These are phyloP conservation scores for Eulemur mongoz DNA, from an alignment of 2,797 vertebrate genomes.

Conservation along the genomic window DNA sequence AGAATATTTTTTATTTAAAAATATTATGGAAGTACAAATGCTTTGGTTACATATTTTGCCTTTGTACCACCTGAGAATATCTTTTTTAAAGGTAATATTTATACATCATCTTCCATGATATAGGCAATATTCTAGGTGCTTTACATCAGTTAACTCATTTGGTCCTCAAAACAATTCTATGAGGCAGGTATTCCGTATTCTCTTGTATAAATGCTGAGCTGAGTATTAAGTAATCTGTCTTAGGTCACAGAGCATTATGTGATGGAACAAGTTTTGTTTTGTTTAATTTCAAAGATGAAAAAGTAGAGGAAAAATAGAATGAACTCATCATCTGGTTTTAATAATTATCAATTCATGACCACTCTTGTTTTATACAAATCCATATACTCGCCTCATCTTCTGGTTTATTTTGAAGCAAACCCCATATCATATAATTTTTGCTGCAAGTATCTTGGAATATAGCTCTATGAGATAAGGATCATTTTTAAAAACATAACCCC, in stretches of 20 bases:
- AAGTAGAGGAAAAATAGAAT: not conserved
- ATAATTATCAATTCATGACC: conserved; percentile 10
- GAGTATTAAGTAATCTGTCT: not conserved
- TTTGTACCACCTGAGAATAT: not conserved
- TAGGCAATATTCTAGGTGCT: not conserved
- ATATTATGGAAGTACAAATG: no score
- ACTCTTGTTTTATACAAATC: not conserved
- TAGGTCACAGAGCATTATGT: not conserved
- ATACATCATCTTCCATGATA: not conserved
- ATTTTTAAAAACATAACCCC: conserved; percentile 33
- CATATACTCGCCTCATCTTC: not conserved
- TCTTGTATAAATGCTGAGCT: not conserved
- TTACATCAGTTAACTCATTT: not conserved
- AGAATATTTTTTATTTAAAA: not conserved
- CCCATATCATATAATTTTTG: not conserved
- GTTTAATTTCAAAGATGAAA: conserved; percentile 29
- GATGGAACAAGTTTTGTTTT: not conserved
- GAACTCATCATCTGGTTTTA: conserved; percentile 23
- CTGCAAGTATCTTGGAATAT: conserved; percentile 7
- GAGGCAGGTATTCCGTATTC: not conserved
- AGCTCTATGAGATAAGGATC: conserved; percentile 17
- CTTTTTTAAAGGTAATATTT: not conserved
- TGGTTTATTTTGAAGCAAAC: conserved; percentile 47
- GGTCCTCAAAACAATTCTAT: not conserved
- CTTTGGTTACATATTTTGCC: no score